Base-by-base conservation (phyloP, 2,113 vertebrate species). In the Channa maculata region DNA sequence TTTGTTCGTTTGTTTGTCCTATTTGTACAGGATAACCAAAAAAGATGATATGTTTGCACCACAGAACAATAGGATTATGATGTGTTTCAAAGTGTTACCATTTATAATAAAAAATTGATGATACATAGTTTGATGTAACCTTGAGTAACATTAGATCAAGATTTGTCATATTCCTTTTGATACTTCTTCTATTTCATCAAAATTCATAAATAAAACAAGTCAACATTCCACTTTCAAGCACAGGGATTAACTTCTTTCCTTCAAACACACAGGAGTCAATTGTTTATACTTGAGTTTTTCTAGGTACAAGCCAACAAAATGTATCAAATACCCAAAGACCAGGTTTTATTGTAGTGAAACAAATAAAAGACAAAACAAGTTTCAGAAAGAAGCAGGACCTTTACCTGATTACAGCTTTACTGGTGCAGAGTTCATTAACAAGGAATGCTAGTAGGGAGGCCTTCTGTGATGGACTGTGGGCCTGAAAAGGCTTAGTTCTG, bases 401-500 rank as follows among this genome's bases (percentile, higher is more conserved):
- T 92, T 89, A 98, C 98, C 95, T 96, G 82, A 98, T 96, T 59
- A 99, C 96, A 43, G 95, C 96, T 91, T 96, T 98, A 89, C 97
- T 97, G 86, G 97, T 97, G 24, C 97, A 96, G 80, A 99, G 92
- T 70, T 98, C 97, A 79, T 99, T 97, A 58, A 97, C 95, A 72
- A 99, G 93, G 88, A 97, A 97, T 51, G 95, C 96, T 15, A 99
- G 90, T 2, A 97, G 71, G 1, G 96, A 95, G 50, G 96, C 96
- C 89, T 99, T 99, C 86, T 98, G 96, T 63, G 94, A 86, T 0
- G 97, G 97, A 5, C 92, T 93, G 76, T 98, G 97, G 6, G 97
- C 97, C 91, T 97, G 96, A 85, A 99, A 98, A 60, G 96, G 95
- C 89, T 96, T 98, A 37, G 97, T 99, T 90, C 94, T 96, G 78